A percentile compares a stretch with the other conserved stretches of the same genome.
Conservation (phyloP, 2,888 invertebrate genomes). For the Gerris lacustris region DNA sequence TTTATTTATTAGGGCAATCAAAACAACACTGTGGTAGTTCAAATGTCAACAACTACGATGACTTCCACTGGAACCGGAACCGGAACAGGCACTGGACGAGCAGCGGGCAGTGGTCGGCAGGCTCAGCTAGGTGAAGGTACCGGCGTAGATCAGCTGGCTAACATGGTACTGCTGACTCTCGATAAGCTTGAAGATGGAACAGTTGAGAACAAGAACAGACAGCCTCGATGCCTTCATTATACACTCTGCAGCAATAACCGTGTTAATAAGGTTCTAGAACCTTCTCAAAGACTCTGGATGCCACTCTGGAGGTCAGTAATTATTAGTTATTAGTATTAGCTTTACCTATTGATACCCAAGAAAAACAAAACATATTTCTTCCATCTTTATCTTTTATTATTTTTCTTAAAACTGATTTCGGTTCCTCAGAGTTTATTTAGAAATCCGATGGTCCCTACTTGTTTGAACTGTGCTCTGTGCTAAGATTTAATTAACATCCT, state of each 20-base stretch:
- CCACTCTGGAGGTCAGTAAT: conserved; percentile 60
- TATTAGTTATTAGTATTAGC: too few relatives aligned
- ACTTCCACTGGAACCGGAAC: neutral
- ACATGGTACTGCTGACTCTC: neutral
- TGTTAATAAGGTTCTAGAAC: conserved; percentile 44
- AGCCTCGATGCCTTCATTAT: conserved; percentile 44
- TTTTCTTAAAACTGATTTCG: too few relatives aligned
- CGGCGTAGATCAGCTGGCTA: neutral
- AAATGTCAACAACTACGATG: neutral
- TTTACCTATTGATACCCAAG: too few relatives aligned
- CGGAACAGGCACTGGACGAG: neutral
- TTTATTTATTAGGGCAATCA: neutral
- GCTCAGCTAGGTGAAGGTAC: neutral
- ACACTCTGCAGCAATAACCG: conserved; percentile 56
- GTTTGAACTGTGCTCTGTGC: too few relatives aligned
- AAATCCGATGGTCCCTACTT: too few relatives aligned
- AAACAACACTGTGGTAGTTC: neutral
- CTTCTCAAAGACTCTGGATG: conserved; percentile 52
- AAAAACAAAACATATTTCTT: too few relatives aligned
- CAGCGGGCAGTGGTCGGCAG: neutral
- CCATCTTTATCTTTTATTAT: too few relatives aligned
- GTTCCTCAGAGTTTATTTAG: too few relatives aligned
- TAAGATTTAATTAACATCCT: too few relatives aligned
- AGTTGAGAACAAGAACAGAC: neutral
- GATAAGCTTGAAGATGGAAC: neutral